A percentile compares a stretch with the other conserved stretches of the same genome.
Evolutionary conservation across 2,113 vertebrate species (phyloP).

Genomic region (Hemichromis elongatus): DNA sequence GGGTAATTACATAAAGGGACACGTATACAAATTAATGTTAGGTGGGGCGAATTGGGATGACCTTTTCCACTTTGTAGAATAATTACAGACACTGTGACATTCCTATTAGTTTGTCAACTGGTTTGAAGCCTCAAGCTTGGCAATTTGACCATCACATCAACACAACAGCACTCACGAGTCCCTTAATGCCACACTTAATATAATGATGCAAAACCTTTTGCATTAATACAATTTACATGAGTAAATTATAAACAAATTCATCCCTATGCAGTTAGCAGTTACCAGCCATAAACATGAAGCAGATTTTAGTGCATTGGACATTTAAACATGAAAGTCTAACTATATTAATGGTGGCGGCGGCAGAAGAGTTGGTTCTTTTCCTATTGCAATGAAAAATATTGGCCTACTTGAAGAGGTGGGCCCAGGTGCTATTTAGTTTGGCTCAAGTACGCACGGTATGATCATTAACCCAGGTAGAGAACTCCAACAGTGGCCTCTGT

Average conservation of each 20-base stretch:
- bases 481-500: background rate
- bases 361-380: background rate
- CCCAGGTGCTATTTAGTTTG: background rate
- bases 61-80: background rate
- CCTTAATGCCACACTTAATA: background rate
- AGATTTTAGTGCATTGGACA: background rate
- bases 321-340: background rate
- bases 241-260: background rate
- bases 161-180: background rate
- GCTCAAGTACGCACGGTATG: background rate
- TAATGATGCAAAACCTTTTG: background rate
- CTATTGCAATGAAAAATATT: background rate
- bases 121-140: background rate
- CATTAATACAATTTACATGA: background rate
- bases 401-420: background rate
- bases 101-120: background rate
- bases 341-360: too few species aligned
- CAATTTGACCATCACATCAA: background rate
- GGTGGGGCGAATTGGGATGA: background rate
- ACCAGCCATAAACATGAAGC: background rate
- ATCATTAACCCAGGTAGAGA: background rate
- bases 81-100: background rate
- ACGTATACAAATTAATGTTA: background rate
- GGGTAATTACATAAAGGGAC: rapidly evolving
- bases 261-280: background rate